Evolutionary conservation across 2,113 vertebrate species (phyloP).

Genomic region (Pygoscelis antarcticus): DNA sequence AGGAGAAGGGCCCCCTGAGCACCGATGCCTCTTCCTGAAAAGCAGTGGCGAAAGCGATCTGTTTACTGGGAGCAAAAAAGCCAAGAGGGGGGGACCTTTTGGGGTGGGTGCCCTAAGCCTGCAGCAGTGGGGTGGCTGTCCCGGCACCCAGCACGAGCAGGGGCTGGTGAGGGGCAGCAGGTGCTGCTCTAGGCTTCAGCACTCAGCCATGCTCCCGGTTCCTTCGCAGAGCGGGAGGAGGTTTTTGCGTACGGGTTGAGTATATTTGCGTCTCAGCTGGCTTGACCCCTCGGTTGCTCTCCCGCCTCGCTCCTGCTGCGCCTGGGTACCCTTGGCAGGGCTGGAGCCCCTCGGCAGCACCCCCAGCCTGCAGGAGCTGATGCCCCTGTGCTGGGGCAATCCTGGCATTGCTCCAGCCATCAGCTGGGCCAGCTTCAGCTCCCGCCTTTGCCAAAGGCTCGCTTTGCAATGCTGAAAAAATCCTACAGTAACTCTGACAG

Average conservation of each 20-base stretch:
- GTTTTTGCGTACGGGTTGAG: not conserved
- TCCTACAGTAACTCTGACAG: not conserved
- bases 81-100: rapidly evolving
- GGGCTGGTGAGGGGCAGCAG: not conserved
- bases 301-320: not conserved
- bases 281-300: rapidly evolving
- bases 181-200: not conserved
- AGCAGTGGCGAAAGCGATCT: rapidly evolving
- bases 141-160: rapidly evolving
- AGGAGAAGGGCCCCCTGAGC: not conserved
- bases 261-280: not conserved
- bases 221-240: not conserved
- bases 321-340: not conserved
- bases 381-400: not conserved
- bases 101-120: not conserved
- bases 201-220: rapidly evolving
- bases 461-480: not conserved
- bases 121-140: not conserved
- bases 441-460: not conserved
- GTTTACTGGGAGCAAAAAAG: not conserved
- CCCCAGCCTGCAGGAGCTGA: not conserved
- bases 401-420: not conserved
- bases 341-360: not conserved
- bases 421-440: not conserved
- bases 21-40: not conserved